phyloP scores from a whole-genome alignment of 2,113 vertebrate genomes.

The Mesoclemmys tuberculata region DNA sequence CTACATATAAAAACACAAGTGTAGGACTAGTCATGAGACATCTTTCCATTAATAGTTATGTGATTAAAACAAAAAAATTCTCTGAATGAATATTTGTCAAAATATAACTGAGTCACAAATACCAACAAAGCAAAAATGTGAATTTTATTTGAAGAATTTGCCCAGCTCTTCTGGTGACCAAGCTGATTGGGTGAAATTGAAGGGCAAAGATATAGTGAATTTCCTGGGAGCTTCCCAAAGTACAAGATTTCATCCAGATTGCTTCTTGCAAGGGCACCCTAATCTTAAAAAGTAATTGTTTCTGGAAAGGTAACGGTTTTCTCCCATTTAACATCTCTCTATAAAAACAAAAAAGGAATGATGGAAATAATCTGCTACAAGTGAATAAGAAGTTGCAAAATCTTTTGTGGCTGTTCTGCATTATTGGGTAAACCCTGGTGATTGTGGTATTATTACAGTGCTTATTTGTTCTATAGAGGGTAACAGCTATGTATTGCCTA shows the following conservation, averaged over 20 bases:
- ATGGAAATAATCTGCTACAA: neutral
- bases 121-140: neutral
- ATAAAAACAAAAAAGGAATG: constrained; percentile 42
- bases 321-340: constrained; percentile 30
- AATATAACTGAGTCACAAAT: neutral
- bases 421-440: constrained; percentile 65
- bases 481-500: constrained; percentile 71
- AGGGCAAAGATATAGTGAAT: neutral
- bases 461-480: constrained; percentile 68
- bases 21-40: neutral
- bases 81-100: constrained; percentile 3
- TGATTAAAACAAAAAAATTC: neutral
- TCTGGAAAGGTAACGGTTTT: constrained; percentile 34
- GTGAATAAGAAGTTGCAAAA: constrained; percentile 40
- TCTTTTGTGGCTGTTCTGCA: constrained; percentile 33
- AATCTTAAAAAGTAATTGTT: constrained; percentile 25
- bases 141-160: neutral
- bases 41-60: neutral
- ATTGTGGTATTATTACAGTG: constrained; percentile 52
- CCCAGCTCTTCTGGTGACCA: constrained; percentile 4
- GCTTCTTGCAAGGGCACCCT: constrained; percentile 14
- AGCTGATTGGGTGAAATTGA: neutral
- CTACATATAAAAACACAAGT: neutral
- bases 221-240: neutral
- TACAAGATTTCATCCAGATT: neutral